Evolutionary conservation across 1,140 invertebrate species (phyloP), one percentile per base, ranked within the genome.

Genomic region (Heliothis virescens): DNA sequence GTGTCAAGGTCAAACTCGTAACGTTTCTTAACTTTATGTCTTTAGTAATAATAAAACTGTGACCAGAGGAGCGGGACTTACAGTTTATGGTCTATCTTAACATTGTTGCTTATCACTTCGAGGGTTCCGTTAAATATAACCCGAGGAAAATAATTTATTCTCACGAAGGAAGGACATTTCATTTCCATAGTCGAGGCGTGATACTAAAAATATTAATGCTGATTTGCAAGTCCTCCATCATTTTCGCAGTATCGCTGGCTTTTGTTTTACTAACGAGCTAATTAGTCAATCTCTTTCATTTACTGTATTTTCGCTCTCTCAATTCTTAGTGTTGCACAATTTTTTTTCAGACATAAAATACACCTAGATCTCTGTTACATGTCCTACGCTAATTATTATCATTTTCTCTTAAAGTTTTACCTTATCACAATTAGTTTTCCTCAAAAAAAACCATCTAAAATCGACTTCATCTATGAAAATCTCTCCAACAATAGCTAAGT

Each of bases 1-100:
- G 57, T 52, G 65, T 72, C 77, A 72, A 72, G 77, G 77, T 34
- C 77, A 60, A 15, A 34, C 50, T 75, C 78, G 78, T 79, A 73
- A 79, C 12, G 47, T 62, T 74, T 63, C 79, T 77, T 41, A 81
- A 79, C 81, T 82, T 79, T 83, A 83, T 57, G 63, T 50, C 67
- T 74, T 62, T 16, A 73, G 34, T 48, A 53, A 73, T 63, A 77
- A 74, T 83, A 83, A 80, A 83, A 78, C 59, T 65, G 59, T 79
- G 77, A 79, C 65, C 67, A 79, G 48, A 79, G 50, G 75, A 65
- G 26, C 50, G 50, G 16, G 55, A 62, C 76, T 75, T 48, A 63
- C 59, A n/a, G 72, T 80, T 80, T 75, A 80, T 67, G 50, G 16
- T 53, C 55, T 55, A 15, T 62, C 47, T 65, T 57, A 48, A 67